Evolutionary conservation across 2,888 invertebrate species (phyloP).

Genomic region (Podabrus alpinus): DNA sequence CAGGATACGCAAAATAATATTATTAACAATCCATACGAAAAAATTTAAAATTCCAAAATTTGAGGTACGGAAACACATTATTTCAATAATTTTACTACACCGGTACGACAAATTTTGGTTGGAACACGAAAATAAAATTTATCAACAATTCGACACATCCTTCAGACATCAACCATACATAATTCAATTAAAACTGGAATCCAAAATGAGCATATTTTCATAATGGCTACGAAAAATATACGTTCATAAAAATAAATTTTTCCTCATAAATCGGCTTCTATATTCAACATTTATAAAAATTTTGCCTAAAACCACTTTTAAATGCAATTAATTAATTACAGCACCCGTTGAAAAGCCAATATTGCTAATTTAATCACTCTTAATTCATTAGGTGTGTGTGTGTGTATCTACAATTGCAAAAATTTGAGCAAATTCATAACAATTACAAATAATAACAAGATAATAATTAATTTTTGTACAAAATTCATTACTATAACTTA

Average conservation of each 20-base stretch:
- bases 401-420: constrained; percentile 22
- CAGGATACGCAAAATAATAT: neutral
- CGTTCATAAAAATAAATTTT: neutral
- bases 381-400: constrained; percentile 8
- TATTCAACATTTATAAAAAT: neutral
- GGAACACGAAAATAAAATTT: neutral
- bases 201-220: neutral
- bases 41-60: neutral
- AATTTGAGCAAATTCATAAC: constrained; percentile 29
- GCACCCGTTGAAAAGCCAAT: constrained; percentile 26
- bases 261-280: neutral
- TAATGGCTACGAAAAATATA: neutral
- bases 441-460: constrained; percentile 26
- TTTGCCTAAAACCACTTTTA: constrained; percentile 12
- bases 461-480: constrained; percentile 18
- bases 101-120: constrained; percentile 20
- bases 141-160: neutral
- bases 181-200: neutral
- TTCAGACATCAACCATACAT: neutral
- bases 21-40: neutral
- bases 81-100: constrained; percentile 9
- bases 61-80: neutral
- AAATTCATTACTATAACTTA: constrained; percentile 18
- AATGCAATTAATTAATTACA: constrained; percentile 18
- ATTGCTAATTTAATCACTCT: constrained; percentile 28